These are phyloP conservation scores for Anthophora plumipes DNA, from an alignment of 2,888 invertebrate genomes.

Conservation along the genomic window DNA sequence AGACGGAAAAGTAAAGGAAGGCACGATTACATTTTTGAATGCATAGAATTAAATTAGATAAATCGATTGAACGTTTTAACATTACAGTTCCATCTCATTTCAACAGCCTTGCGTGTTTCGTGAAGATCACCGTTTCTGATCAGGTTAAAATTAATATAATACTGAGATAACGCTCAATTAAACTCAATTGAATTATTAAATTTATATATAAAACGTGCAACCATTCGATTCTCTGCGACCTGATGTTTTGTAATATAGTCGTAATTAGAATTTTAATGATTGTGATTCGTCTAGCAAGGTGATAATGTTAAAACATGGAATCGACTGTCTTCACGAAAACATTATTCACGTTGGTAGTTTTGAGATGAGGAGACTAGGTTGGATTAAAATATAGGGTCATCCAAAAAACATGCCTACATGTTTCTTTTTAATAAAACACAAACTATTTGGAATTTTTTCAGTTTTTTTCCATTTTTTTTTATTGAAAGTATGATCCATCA, in stretches of 20 bases:
- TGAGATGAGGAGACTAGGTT: conserved; percentile 37
- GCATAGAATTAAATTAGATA: conserved; percentile 45
- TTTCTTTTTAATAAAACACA: too few relatives aligned
- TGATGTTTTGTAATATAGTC: conserved; percentile 56
- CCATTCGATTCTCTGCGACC: neutral
- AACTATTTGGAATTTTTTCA: too few relatives aligned
- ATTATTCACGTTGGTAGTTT: conserved; percentile 45
- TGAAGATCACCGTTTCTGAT: conserved; percentile 40
- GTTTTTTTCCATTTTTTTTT: too few relatives aligned
- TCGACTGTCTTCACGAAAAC: conserved; percentile 38
- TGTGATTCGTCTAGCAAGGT: conserved; percentile 37
- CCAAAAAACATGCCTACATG: too few relatives aligned
- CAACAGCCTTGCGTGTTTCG: conserved; percentile 33
- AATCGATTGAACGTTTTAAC: conserved; percentile 39
- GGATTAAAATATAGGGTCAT: conserved; percentile 39
- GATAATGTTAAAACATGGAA: neutral
- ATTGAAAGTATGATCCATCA: too few relatives aligned
- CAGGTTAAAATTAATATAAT: conserved; percentile 25
- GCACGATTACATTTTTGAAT: conserved; percentile 17
- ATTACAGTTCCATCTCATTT: conserved; percentile 30
- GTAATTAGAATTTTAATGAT: conserved; percentile 36
- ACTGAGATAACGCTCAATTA: conserved; percentile 6
- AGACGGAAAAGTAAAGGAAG: neutral
- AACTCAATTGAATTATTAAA: conserved; percentile 20
- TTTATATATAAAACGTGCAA: conserved; percentile 22